These are phyloP conservation scores for Turritopsis dohrnii DNA, from an alignment of 30 jellyfish, hydroid and myxozoan species.

Conservation along the genomic window DNA sequence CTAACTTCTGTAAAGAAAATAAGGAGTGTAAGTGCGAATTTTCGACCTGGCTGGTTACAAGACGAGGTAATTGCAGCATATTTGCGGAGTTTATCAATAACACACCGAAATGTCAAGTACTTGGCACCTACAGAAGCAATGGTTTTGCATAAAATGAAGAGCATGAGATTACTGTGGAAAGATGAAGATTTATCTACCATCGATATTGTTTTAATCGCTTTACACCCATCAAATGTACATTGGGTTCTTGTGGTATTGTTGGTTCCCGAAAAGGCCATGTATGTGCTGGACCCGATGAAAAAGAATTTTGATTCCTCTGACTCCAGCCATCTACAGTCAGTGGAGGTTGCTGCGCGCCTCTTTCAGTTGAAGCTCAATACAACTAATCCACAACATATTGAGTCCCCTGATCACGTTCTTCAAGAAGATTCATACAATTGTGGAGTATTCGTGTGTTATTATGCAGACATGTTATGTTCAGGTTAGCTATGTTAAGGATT, in stretches of 20 bases:
- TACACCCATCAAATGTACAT: not conserved
- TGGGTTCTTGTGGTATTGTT: not conserved
- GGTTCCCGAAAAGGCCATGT: not conserved
- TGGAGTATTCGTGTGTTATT: conserved; percentile 40
- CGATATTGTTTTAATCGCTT: not conserved
- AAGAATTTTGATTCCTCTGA: not conserved
- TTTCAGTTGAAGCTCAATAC: not conserved
- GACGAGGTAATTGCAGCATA: too few relatives aligned
- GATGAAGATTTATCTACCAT: too few relatives aligned
- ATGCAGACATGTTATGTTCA: conserved; percentile 28
- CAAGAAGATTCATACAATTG: conserved; percentile 37
- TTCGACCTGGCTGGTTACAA: too few relatives aligned
- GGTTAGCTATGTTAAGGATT: too few relatives aligned
- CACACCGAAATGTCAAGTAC: too few relatives aligned
- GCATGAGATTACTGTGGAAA: too few relatives aligned
- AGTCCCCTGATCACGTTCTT: conserved; percentile 27
- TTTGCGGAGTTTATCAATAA: too few relatives aligned
- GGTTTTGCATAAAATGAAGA: too few relatives aligned
- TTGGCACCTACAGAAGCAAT: too few relatives aligned
- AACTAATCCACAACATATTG: not conserved
- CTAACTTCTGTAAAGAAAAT: too few relatives aligned
- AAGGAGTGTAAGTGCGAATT: too few relatives aligned
- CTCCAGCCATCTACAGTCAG: not conserved
- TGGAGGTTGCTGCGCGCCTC: not conserved
- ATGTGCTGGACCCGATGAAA: not conserved